Percentiles rank a stretch among this genome's conserved stretches.
These are phyloP conservation scores for Megalurothrips usitatus DNA, from an alignment of 2,888 invertebrate species.

Conservation along the genomic window DNA sequence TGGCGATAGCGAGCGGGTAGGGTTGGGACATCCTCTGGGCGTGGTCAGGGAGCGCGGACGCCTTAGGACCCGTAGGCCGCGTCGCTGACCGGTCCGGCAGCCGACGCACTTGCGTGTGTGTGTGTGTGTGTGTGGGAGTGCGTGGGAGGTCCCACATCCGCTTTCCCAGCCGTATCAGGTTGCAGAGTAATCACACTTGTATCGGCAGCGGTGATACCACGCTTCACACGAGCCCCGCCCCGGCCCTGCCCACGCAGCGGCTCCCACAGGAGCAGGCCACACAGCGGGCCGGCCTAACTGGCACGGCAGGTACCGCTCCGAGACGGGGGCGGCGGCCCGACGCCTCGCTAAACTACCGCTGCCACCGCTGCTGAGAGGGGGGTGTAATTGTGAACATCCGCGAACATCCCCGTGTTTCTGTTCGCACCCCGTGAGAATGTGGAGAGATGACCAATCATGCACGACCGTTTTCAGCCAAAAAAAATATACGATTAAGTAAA, in stretches of 20 bases:
- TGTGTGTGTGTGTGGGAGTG: neutral
- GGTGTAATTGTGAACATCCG: conserved; percentile 1
- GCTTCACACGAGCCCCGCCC: too few relatives aligned
- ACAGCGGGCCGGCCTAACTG: too few relatives aligned
- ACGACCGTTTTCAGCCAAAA: too few relatives aligned
- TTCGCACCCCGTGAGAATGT: too few relatives aligned
- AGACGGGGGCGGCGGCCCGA: neutral
- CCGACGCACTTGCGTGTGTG: neutral
- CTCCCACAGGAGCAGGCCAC: too few relatives aligned
- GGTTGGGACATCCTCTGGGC: neutral
- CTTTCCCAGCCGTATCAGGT: neutral
- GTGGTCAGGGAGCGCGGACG: neutral
- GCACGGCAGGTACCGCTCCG: too few relatives aligned
- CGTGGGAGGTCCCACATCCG: conserved; percentile 7
- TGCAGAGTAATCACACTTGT: neutral
- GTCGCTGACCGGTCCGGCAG: neutral
- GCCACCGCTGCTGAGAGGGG: neutral
- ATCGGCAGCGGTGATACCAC: too few relatives aligned
- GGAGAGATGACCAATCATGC: too few relatives aligned
- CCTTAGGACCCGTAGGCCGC: neutral
- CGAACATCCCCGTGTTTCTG: neutral
- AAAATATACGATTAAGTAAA: too few relatives aligned
- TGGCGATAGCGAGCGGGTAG: too few relatives aligned
- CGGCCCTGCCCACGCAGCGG: too few relatives aligned
- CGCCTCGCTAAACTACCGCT: neutral